Conservation (phyloP, 2,888 invertebrate genomes). For the Aelia acuminata region DNA sequence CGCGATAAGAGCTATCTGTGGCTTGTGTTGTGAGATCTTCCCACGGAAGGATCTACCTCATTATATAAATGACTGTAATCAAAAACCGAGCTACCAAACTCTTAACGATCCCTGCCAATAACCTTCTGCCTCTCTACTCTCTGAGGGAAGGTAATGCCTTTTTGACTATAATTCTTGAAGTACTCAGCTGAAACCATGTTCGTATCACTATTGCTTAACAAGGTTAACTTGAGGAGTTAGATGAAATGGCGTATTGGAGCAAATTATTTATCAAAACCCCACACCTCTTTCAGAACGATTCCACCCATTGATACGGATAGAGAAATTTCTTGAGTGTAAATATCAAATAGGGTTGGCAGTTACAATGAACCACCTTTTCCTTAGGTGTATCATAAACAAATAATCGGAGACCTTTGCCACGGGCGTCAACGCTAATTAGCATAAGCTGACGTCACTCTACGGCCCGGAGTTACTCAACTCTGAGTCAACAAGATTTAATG, state of each 20-base stretch:
- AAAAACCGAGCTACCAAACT: neutral
- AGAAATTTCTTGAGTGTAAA: neutral
- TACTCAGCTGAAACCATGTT: no score
- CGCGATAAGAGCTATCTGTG: neutral
- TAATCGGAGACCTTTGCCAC: slow-evolving; percentile 27
- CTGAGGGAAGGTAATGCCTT: no score
- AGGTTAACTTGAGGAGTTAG: no score
- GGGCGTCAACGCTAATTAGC: neutral
- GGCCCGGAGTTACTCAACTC: slow-evolving; percentile 36
- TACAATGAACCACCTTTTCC: neutral
- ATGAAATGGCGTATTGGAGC: no score
- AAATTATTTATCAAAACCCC: no score
- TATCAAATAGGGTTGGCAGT: neutral
- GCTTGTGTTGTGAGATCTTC: neutral
- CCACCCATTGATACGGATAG: no score
- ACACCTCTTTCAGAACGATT: no score
- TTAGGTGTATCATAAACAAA: neutral
- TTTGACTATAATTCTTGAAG: no score
- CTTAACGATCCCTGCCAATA: slow-evolving; percentile 31
- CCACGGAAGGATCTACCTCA: slow-evolving; percentile 39
- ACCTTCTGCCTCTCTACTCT: neutral
- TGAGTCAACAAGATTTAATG: slow-evolving; percentile 50
- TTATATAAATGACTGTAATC: slow-evolving; percentile 46
- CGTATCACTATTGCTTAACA: no score
- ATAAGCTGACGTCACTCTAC: slow-evolving; percentile 6